Evolutionary conservation across 2,797 vertebrate species (phyloP), one percentile per base, ranked within the genome.

Genomic region (Florisuga fusca): DNA sequence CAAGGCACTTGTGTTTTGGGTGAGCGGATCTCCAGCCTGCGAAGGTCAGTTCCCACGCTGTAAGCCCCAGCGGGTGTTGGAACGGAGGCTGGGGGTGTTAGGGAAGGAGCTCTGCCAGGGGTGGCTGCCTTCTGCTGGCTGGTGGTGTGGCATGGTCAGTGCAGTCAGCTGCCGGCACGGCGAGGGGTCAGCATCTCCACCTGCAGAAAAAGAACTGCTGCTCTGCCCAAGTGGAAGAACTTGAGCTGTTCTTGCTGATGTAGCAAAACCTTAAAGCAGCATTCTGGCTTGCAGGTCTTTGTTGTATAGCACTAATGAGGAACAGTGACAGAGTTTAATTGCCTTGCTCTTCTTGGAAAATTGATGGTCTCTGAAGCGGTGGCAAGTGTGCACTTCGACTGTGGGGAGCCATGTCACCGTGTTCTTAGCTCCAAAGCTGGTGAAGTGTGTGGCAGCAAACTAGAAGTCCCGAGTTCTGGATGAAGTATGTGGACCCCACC

Each of bases 301-400:
- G 17, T 23, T 21, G 26, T 31, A 0, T 2, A 8, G 53, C 27
- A 1, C 19, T 77, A 3, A 3, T 12, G 34, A 15, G 38, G 46
- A 64, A 1, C 6, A 0, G 12, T 29, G 62, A 2, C 31, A 6
- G 41, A 38, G 17, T 15, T 33, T 12, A 13, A 54, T 26, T 31
- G 71, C 10, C 21, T 2, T 15, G 36, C 4, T 5, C 25, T 84
- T 68, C 50, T 12, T 43, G 71, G 84, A 89, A 78, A 84, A 50
- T 0, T 6, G 54, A 0, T 36, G 27, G 31, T 51, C 15, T 53
- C 41, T 46, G 61, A 12, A 76, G 76, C 25, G 12, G 57, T 55
- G 76, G 41, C 0, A 0, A 7, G 31, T 31, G 66, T 27, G 27
- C 15, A 1, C 9, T 1, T 38, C 9, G 0, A 22, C 23, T 27